Conservation (phyloP, 2,888 invertebrate species). For the Acronicta alni region DNA sequence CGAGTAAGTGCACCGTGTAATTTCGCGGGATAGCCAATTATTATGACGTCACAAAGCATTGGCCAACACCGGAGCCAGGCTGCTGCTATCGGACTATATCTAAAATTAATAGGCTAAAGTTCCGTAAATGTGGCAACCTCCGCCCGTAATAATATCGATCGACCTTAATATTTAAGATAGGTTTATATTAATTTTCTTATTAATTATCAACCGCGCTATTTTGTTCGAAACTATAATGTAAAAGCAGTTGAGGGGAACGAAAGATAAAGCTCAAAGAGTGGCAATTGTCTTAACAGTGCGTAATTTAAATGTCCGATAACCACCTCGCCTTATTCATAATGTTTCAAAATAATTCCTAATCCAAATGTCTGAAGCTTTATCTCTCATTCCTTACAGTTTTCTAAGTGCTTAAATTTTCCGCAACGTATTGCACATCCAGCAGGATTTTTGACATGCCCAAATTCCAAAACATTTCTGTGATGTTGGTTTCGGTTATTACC, state of each 20-base stretch:
- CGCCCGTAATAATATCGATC: slow-evolving; percentile 39
- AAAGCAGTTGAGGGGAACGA: slow-evolving; percentile 8
- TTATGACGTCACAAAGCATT: slow-evolving; percentile 62
- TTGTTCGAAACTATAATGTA: background rate
- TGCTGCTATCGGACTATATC: slow-evolving; percentile 61
- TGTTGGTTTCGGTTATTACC: slow-evolving; percentile 13
- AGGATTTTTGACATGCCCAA: background rate
- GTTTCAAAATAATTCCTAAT: no score
- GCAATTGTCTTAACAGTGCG: slow-evolving; percentile 21
- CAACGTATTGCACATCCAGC: background rate
- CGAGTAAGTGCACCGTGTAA: slow-evolving; percentile 61
- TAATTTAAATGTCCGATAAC: slow-evolving; percentile 23
- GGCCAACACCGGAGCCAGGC: slow-evolving; percentile 47
- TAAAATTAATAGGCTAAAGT: slow-evolving; percentile 71
- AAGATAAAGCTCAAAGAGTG: slow-evolving; percentile 26
- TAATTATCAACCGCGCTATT: slow-evolving; percentile 24
- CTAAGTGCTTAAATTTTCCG: background rate
- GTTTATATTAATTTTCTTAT: slow-evolving; percentile 41
- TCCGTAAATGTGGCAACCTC: slow-evolving; percentile 68
- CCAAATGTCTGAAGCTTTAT: background rate
- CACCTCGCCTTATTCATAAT: slow-evolving; percentile 23
- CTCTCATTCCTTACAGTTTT: background rate
- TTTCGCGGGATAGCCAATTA: slow-evolving; percentile 63
- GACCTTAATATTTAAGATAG: slow-evolving; percentile 44
- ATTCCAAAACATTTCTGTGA: slow-evolving; percentile 2